A percentile compares a stretch with the other conserved stretches of the same genome.
Conservation (phyloP, 2,888 invertebrate genomes). For the Aporophyla lueneburgensis region DNA sequence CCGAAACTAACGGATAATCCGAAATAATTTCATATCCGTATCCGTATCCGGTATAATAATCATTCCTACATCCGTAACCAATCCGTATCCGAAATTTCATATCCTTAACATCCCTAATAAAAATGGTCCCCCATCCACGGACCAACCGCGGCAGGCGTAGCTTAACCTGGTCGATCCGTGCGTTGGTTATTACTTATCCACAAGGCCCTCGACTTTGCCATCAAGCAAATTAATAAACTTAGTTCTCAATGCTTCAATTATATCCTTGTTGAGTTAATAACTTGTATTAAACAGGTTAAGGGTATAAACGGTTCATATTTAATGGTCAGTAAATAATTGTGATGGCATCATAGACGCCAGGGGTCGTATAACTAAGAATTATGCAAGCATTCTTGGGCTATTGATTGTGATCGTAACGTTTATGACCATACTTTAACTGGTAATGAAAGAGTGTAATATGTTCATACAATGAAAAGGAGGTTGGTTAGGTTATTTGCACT, state of each 20-base stretch:
- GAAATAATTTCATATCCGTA: too few relatives aligned
- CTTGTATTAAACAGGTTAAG: background rate
- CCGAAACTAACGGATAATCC: too few relatives aligned
- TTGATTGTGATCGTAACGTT: slow-evolving; percentile 25
- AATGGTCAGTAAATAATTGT: slow-evolving; percentile 8
- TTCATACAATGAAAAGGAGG: background rate
- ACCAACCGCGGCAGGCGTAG: too few relatives aligned
- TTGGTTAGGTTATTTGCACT: background rate
- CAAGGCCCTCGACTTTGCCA: too few relatives aligned
- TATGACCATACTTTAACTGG: slow-evolving; percentile 3
- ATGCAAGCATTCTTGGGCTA: slow-evolving; percentile 19
- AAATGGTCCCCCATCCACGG: too few relatives aligned
- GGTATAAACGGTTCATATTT: slow-evolving; percentile 17
- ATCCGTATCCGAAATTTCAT: too few relatives aligned
- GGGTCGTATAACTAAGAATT: slow-evolving; percentile 31
- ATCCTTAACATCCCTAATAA: too few relatives aligned
- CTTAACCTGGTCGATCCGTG: too few relatives aligned
- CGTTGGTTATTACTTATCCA: too few relatives aligned
- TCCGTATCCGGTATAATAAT: too few relatives aligned
- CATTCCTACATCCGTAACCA: too few relatives aligned
- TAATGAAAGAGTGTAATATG: slow-evolving; percentile 19
- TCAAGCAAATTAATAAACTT: background rate
- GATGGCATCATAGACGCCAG: background rate
- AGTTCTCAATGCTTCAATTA: background rate
- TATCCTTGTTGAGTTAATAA: slow-evolving; percentile 21